Evolutionary conservation across 1,140 invertebrate species (phyloP).

Genomic region (Sitodiplosis mosellana): DNA sequence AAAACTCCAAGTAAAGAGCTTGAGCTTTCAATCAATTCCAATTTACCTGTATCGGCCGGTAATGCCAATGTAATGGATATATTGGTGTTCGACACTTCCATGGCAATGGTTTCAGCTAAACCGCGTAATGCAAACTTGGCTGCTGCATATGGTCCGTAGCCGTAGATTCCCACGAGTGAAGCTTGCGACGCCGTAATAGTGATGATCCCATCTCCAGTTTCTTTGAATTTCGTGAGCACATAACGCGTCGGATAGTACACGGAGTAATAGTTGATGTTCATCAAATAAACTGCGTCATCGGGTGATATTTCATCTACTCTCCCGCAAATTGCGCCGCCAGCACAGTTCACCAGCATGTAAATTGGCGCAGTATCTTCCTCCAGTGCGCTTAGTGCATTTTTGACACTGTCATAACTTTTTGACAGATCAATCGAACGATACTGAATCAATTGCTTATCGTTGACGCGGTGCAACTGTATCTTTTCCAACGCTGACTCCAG

Average conservation of each 20-base stretch:
- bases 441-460: conserved; percentile 42
- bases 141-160: conserved; percentile 77
- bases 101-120: conserved; percentile 78
- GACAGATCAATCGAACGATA: conserved; percentile 56
- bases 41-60: conserved; percentile 98
- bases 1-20: too few species aligned
- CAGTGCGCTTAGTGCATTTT: conserved; percentile 36
- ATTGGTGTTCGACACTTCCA: conserved; percentile 74
- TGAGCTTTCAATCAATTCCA: conserved; percentile 72
- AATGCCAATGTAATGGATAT: conserved; percentile 72
- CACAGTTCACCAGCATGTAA: conserved; percentile 82
- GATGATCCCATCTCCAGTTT: conserved; percentile 49
- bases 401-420: conserved; percentile 38
- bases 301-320: conserved; percentile 64
- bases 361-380: conserved; percentile 38
- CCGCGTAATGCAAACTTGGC: conserved; percentile 91
- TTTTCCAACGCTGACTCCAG: conserved; percentile 25
- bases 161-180: conserved; percentile 64
- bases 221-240: conserved; percentile 50
- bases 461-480: conserved; percentile 6
- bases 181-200: conserved; percentile 81
- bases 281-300: conserved; percentile 48
- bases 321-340: conserved; percentile 61
- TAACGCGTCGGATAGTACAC: conserved; percentile 50
- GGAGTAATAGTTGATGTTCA: conserved; percentile 53